phyloP scores from a whole-genome alignment of 2,888 invertebrate species.

The Dermolepida albohirtum region DNA sequence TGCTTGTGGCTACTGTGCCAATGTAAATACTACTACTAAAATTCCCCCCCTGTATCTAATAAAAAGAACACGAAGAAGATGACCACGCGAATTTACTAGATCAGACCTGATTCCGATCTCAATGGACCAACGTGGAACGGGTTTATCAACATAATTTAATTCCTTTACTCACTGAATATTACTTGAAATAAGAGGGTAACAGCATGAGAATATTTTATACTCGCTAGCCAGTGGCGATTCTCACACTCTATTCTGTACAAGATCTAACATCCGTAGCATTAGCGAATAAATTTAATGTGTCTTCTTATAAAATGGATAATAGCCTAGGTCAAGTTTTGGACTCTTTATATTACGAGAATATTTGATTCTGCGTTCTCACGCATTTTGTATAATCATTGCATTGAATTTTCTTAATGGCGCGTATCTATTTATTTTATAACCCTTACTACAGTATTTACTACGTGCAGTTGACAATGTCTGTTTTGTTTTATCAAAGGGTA shows the following conservation, averaged over 20 bases:
- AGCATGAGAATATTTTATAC: slow-evolving; percentile 34
- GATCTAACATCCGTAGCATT: slow-evolving; percentile 6
- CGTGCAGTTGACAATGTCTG: no score
- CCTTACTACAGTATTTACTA: no score
- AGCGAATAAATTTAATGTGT: slow-evolving; percentile 29
- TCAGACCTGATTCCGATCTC: slow-evolving; percentile 32
- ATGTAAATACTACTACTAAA: background rate
- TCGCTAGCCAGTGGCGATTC: slow-evolving; percentile 37
- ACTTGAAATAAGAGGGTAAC: slow-evolving; percentile 3
- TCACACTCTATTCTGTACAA: slow-evolving; percentile 5
- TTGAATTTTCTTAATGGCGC: background rate
- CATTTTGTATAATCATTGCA: slow-evolving; percentile 3
- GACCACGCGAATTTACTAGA: slow-evolving; percentile 41
- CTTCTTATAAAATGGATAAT: slow-evolving; percentile 11
- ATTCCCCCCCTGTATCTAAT: slow-evolving; percentile 9
- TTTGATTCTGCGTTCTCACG: slow-evolving; percentile 23
- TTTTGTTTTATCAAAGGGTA: no score
- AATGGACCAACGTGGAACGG: slow-evolving; percentile 29
- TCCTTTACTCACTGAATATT: slow-evolving; percentile 20
- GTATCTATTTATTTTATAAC: no score
- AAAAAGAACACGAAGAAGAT: slow-evolving; percentile 13
- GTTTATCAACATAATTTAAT: slow-evolving; percentile 39
- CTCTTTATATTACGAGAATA: slow-evolving; percentile 7
- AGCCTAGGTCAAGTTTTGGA: slow-evolving; percentile 10
- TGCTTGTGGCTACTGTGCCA: slow-evolving; percentile 8